A percentile compares a stretch with the other conserved stretches of the same genome.
These are phyloP conservation scores for Plectrocnemia conspersa DNA, from an alignment of 1,140 invertebrate species.

Conservation along the genomic window DNA sequence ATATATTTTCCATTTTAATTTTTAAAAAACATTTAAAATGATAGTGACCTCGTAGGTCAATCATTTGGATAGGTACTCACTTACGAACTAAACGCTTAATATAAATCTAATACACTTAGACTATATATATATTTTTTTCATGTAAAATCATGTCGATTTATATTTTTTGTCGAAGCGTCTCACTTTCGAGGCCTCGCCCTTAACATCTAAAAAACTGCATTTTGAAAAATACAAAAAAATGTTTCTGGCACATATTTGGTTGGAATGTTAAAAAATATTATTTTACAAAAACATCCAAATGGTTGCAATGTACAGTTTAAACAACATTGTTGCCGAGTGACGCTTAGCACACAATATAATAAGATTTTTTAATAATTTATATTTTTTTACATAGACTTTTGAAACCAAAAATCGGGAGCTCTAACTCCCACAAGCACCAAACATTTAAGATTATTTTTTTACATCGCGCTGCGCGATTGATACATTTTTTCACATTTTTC, in stretches of 20 bases:
- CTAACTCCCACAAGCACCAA: constrained; percentile 35
- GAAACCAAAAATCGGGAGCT: constrained; percentile 35
- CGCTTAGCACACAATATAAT: constrained; percentile 29
- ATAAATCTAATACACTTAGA: constrained; percentile 32
- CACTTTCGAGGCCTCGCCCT: constrained; percentile 13
- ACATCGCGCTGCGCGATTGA: constrained; percentile 26
- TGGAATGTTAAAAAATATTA: constrained; percentile 43
- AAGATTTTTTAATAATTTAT: constrained; percentile 32
- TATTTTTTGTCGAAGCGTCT: constrained; percentile 15
- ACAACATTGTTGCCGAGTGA: constrained; percentile 24
- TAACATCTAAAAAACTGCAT: constrained; percentile 30
- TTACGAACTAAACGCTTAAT: constrained; percentile 28
- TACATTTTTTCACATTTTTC: constrained; percentile 21
- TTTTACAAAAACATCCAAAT: constrained; percentile 36
- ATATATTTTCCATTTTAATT: neutral
- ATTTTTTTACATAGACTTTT: constrained; percentile 34
- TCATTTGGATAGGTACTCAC: constrained; percentile 27
- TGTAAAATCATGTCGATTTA: constrained; percentile 34
- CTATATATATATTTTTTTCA: constrained; percentile 22
- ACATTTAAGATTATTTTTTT: constrained; percentile 34
- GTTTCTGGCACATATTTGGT: constrained; percentile 50
- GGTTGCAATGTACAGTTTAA: constrained; percentile 31
- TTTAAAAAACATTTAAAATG: constrained; percentile 1
- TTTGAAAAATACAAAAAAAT: constrained; percentile 42
- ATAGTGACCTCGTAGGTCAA: constrained; percentile 19